Evolutionary conservation across 2,113 vertebrate genomes (phyloP).

Genomic region (Gobius niger): DNA sequence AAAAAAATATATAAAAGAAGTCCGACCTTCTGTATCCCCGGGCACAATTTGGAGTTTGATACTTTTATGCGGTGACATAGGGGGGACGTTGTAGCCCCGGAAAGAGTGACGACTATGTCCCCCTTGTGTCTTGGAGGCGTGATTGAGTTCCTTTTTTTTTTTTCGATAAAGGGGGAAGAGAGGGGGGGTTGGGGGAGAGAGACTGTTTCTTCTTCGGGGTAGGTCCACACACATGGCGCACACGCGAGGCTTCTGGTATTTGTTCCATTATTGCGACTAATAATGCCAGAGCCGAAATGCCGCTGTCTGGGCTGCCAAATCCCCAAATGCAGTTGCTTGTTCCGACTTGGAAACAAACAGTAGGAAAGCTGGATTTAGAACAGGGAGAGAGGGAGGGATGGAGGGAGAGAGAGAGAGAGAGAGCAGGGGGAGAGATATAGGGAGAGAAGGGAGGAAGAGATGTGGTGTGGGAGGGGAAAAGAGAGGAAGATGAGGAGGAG

Average conservation of each 20-base stretch:
- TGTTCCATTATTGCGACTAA: slow-evolving; percentile 63
- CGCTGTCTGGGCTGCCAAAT: slow-evolving; percentile 52
- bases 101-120: slow-evolving; percentile 66
- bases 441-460: no score
- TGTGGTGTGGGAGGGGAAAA: no score
- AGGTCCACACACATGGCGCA: slow-evolving; percentile 59
- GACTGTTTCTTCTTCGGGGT: slow-evolving; percentile 37
- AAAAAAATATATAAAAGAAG: no score
- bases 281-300: slow-evolving; percentile 53
- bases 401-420: not conserved
- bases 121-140: slow-evolving; percentile 61
- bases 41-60: slow-evolving; percentile 61
- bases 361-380: slow-evolving; percentile 48
- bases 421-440: not conserved
- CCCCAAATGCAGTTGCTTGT: slow-evolving; percentile 46
- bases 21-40: slow-evolving; percentile 50
- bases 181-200: slow-evolving; percentile 41
- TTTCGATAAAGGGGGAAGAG: slow-evolving; percentile 32
- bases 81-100: slow-evolving; percentile 61
- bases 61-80: slow-evolving; percentile 61
- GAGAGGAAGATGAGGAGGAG: no score
- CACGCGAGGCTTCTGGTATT: slow-evolving; percentile 57
- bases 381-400: slow-evolving; percentile 26
- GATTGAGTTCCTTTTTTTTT: slow-evolving; percentile 59
- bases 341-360: slow-evolving; percentile 55